Evolutionary conservation across 2,113 vertebrate genomes (phyloP).

Genomic region (Lophius piscatorius): DNA sequence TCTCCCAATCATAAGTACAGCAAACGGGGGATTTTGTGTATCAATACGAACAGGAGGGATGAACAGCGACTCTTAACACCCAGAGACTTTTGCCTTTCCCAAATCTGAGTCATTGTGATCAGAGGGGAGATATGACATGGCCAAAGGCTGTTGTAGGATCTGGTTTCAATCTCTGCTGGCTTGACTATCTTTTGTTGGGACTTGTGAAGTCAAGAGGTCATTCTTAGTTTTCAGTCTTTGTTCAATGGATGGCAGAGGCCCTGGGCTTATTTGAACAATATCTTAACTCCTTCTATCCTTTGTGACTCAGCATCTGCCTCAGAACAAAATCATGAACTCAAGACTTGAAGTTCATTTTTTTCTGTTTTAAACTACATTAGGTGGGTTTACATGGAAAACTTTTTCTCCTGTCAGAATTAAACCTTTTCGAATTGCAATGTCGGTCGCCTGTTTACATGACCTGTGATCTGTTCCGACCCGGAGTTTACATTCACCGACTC

Average conservation of each 20-base stretch:
- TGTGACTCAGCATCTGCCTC: background rate
- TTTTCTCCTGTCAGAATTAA: too few species aligned
- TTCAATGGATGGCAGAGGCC: conserved; percentile 9
- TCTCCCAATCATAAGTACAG: too few species aligned
- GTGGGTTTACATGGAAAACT: too few species aligned
- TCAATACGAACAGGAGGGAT: conserved; percentile 1
- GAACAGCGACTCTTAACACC: background rate
- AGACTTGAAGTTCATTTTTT: too few species aligned
- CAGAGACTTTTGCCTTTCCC: background rate
- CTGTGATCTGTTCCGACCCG: too few species aligned
- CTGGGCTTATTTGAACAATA: background rate
- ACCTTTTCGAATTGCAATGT: too few species aligned
- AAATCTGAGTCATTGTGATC: conserved; percentile 40
- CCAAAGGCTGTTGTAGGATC: conserved; percentile 40
- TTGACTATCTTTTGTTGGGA: conserved; percentile 44
- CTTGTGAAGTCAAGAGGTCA: conserved; percentile 56
- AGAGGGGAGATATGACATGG: conserved; percentile 22
- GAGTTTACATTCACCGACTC: too few species aligned
- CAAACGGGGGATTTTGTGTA: too few species aligned
- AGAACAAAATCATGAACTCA: background rate
- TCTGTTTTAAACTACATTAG: too few species aligned
- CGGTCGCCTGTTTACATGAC: too few species aligned
- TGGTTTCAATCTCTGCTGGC: conserved; percentile 16
- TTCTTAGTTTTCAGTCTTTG: conserved; percentile 20
- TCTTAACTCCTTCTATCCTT: background rate